phyloP scores from a whole-genome alignment of 2,113 vertebrate species.

The Excalfactoria chinensis region DNA sequence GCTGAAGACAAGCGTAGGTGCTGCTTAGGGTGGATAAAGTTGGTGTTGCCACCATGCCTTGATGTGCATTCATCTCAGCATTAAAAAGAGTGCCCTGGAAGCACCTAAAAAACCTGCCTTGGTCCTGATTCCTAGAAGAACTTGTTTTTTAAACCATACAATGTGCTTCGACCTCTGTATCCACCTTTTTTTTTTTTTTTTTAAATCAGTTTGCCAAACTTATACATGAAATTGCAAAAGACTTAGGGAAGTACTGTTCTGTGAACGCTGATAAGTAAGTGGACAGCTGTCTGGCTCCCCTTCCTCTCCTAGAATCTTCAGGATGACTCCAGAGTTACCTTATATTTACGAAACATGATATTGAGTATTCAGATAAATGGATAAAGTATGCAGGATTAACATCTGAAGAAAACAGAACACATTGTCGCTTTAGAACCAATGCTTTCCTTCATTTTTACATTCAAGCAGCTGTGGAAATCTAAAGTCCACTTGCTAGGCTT shows the following conservation, averaged over 20 bases:
- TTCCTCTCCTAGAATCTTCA: background rate
- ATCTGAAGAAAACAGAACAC: background rate
- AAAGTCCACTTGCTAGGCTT: background rate
- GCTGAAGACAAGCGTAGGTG: background rate
- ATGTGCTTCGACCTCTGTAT: background rate
- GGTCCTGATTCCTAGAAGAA: background rate
- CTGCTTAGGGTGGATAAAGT: background rate
- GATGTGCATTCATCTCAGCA: background rate
- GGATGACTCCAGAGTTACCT: background rate
- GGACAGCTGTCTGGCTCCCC: background rate
- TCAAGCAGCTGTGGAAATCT: background rate
- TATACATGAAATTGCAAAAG: background rate
- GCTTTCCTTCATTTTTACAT: background rate
- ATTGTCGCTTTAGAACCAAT: background rate
- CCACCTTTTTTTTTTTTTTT: fast-evolving
- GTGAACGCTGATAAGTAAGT: background rate
- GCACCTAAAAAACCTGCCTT: background rate
- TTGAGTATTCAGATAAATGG: background rate
- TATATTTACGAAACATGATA: background rate
- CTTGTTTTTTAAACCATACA: background rate
- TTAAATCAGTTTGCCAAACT: background rate
- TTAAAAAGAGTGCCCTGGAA: background rate
- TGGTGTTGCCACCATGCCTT: background rate
- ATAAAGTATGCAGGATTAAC: background rate
- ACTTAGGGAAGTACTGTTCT: background rate